Evolutionary conservation across 2,797 vertebrate genomes (phyloP), one percentile per base, ranked within the genome.

Genomic region (Rhynchotus rufescens): DNA sequence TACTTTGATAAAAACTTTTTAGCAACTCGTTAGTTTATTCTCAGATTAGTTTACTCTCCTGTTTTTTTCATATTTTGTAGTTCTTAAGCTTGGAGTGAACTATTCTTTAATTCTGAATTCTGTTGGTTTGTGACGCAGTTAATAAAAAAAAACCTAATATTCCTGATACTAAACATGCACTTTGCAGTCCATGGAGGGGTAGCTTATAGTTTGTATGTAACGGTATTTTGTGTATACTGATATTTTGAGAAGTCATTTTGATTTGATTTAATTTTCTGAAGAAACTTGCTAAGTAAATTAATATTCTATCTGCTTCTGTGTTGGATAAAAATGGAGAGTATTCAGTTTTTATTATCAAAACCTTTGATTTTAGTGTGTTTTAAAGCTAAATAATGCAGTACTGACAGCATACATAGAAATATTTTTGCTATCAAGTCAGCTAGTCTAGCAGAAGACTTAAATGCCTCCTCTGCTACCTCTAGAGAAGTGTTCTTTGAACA

Each of bases 261-360:
- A 42, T 93, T 64, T 54, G 22, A 64, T 85, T 73, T 79, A 1
- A 16, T 85, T 80, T 85, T 66, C 34, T 51, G 28, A 85, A 42
- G 32, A 62, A 86, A 60, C 38, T 30, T 72, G 49, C 74, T 75
- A 82, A 73, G 16, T 15, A 2, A 36, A 8, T 15, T 61, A 6
- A 4, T 54, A 15, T 84, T 52, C 72, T 65, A 65, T 3, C 14
- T 56, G 15, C 9, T 17, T 73, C 28, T 59, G n/a, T 52, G 8
- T 51, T 64, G 54, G 69, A 23, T 30, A 22, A 22, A 71, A 85
- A 54, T 16, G 52, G 28, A 9, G 8, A 21, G 25, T 71, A 47
- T 22, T 67, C 21, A 36, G 42, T 38, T 86, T 64, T 84, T 69
- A 40, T 51, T 69, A 44, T 56, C 60, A 56, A 91, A 10, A 67